Percentiles rank a stretch among this genome's conserved stretches.
Evolutionary conservation across 2,888 invertebrate species (phyloP).

Genomic region (Zaprionus bogoriensis): DNA sequence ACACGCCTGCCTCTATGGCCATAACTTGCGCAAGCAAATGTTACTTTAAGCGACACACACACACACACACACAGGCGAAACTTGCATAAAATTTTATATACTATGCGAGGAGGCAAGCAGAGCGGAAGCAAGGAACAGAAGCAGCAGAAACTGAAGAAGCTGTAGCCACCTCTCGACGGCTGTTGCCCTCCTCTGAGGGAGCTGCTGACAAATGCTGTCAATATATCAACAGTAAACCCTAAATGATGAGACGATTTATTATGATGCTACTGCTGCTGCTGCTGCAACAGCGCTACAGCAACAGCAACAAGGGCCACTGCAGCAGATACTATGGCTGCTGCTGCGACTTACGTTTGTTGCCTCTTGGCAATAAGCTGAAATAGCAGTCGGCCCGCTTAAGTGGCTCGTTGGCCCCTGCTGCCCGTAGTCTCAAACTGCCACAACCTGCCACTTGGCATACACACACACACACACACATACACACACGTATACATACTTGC

Average conservation of each 20-base stretch:
- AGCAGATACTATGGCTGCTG: neutral
- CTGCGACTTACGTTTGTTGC: constrained; percentile 29
- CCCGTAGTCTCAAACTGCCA: constrained; percentile 11
- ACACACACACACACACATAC: constrained; percentile 4
- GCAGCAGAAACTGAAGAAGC: neutral
- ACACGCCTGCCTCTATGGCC: constrained; percentile 9
- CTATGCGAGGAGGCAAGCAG: neutral
- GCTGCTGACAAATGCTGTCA: constrained; percentile 69
- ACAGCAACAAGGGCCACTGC: constrained; percentile 24
- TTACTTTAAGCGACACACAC: constrained; percentile 38
- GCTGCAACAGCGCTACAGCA: constrained; percentile 12
- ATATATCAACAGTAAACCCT: constrained; percentile 67
- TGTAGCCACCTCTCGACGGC: neutral
- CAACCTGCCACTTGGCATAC: constrained; percentile 39
- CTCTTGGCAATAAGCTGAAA: constrained; percentile 61
- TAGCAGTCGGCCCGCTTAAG: constrained; percentile 51
- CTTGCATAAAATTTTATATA: constrained; percentile 4
- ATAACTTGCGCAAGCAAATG: constrained; percentile 25
- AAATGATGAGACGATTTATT: constrained; percentile 73
- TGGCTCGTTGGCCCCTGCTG: constrained; percentile 54
- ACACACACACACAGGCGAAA: too few relatives aligned
- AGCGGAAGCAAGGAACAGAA: neutral
- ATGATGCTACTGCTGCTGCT: constrained; percentile 39
- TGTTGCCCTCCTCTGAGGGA: constrained; percentile 22
- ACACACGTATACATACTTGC: constrained; percentile 3